Base-by-base conservation (phyloP, 2,113 vertebrate species). In the Hypomesus transpacificus region DNA sequence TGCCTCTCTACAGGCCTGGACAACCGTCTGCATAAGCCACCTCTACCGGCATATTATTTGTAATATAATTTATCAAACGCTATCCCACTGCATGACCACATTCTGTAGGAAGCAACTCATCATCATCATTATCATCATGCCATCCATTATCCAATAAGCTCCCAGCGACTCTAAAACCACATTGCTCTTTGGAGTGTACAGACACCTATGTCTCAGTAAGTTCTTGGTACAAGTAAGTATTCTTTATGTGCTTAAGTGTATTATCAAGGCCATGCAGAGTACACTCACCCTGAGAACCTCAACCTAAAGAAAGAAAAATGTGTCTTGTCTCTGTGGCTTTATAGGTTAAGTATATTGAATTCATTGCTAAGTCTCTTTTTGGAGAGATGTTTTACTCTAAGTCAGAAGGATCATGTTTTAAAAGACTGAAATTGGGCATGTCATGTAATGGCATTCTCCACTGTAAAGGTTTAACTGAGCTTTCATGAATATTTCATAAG, bases 391-490 rank as follows among this genome's bases (percentile, higher is more conserved):
- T 31, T 62, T 26, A 62, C 65, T 64, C 34, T 72, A 72, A 68
- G 51, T 18, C 7, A 20, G 20, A 28, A 74, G 62, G 70, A 72
- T 67, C 8, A 54, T 39, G 71, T 60, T 77, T 57, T 69, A 69
- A 53, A 66, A 69, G 68, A 73, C 67, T 63, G 52, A 52, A 81
- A 73, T 80, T 82, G 73, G 68, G 53, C 1, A 60, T 22, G 72
- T 81, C 72, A 68, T 69, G 75, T 77, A 71, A 73, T 69, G 11
- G 59, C 18, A 74, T 70, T 68, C 71, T 79, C 57, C 71, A 75
- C 63, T 79, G 75, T 83, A 82, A 84, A 84, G 77, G 71, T 76
- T 76, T 77, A 78, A 70, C 60, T 73, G 70, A 53, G 80, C 68
- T 59, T 76, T 72, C 78, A 75, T 79, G 58, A 83, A 81, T 80